Percentiles rank a stretch among this genome's conserved stretches.
Conservation (phyloP, 2,888 invertebrate genomes). For the Drosophila cognata region DNA sequence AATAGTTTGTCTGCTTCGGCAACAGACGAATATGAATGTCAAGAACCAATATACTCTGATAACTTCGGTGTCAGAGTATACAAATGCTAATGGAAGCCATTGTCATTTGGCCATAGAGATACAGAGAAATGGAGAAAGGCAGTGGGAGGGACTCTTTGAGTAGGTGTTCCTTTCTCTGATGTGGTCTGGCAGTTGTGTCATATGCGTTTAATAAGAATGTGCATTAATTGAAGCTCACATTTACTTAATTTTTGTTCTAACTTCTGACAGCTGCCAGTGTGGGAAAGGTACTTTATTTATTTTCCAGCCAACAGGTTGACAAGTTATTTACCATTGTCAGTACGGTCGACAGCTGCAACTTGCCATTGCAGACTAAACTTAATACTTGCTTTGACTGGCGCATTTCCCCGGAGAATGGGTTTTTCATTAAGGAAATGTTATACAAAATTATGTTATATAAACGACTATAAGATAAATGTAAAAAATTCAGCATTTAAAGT, state of each 20-base stretch:
- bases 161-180: slow-evolving; percentile 32
- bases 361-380: slow-evolving; percentile 9
- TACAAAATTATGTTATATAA: background rate
- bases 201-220: slow-evolving; percentile 56
- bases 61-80: background rate
- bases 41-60: background rate
- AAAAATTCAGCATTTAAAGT: background rate
- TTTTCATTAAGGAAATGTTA: background rate
- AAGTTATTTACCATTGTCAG: slow-evolving; percentile 58
- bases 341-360: slow-evolving; percentile 16
- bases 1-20: background rate
- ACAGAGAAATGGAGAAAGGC: background rate
- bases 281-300: slow-evolving; percentile 60
- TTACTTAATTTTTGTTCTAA: slow-evolving; percentile 10
- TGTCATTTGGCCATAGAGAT: slow-evolving; percentile 51
- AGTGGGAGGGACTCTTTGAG: background rate
- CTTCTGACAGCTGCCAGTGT: slow-evolving; percentile 69
- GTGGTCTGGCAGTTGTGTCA: slow-evolving; percentile 55
- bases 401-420: accelerated
- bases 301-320: slow-evolving; percentile 28
- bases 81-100: slow-evolving; percentile 68
- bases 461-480: background rate
- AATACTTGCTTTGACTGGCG: background rate
- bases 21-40: background rate
- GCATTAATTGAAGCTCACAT: slow-evolving; percentile 62